These are phyloP conservation scores for Rhinella marina DNA, from an alignment of 2,797 vertebrate genomes.

Conservation along the genomic window DNA sequence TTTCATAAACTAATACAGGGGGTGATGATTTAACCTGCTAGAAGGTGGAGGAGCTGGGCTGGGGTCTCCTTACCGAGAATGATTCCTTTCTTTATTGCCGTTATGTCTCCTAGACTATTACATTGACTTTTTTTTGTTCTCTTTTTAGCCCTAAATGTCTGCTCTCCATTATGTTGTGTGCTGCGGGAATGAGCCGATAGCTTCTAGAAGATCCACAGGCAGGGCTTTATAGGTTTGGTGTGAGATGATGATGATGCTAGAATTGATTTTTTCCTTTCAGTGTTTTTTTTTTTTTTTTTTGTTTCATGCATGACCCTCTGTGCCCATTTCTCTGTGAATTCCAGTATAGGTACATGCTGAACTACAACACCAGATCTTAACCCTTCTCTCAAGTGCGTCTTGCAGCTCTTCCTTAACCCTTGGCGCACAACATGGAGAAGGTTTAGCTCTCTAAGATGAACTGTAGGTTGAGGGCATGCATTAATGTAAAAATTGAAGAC, in stretches of 20 bases:
- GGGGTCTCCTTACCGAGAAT: conserved; percentile 10
- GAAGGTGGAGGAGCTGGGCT: conserved; percentile 6
- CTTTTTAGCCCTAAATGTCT: neutral
- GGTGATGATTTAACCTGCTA: conserved; percentile 28
- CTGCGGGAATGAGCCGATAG: neutral
- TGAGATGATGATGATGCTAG: neutral
- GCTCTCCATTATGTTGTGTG: neutral
- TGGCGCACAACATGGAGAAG: neutral
- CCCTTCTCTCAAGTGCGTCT: neutral
- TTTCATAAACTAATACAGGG: conserved; percentile 50
- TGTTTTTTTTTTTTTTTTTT: neutral
- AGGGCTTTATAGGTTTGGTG: neutral
- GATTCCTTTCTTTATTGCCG: neutral
- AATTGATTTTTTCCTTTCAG: neutral
- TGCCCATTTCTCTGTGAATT: neutral
- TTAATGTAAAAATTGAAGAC: too few species aligned
- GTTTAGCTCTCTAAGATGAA: neutral
- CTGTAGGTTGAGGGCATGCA: neutral
- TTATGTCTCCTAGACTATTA: neutral
- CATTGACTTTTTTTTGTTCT: neutral
- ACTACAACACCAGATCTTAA: conserved; percentile 7
- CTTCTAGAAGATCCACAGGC: neutral
- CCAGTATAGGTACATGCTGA: neutral
- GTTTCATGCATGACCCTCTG: too few species aligned
- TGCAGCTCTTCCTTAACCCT: neutral